Percentiles rank a stretch among this genome's conserved stretches.
These are phyloP conservation scores for Trematomus bernacchii DNA, from an alignment of 2,797 vertebrate genomes.

Conservation along the genomic window DNA sequence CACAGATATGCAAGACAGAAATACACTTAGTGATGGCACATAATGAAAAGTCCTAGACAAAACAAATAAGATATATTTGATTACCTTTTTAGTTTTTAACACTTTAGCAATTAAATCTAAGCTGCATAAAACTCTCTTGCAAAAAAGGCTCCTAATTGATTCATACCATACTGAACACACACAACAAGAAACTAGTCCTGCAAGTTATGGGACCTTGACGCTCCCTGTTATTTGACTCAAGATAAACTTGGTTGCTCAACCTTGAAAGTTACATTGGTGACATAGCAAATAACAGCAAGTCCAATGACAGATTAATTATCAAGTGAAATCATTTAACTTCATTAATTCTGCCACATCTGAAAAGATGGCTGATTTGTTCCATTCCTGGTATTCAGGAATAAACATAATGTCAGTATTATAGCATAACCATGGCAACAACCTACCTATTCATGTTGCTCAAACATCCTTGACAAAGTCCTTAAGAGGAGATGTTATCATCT, in stretches of 20 bases:
- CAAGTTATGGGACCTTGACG: neutral
- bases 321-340: neutral
- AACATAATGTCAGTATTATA: neutral
- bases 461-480: slow-evolving; percentile 1
- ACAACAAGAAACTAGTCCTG: neutral
- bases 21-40: neutral
- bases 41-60: neutral
- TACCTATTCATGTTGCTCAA: neutral
- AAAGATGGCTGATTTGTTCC: neutral
- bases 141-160: neutral
- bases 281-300: neutral
- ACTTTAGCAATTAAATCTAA: slow-evolving; percentile 7
- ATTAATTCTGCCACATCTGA: neutral
- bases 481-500: neutral
- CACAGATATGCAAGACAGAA: neutral
- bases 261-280: neutral
- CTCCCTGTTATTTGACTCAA: neutral
- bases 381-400: neutral
- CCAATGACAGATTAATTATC: slow-evolving; percentile 1
- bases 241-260: neutral
- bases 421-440: slow-evolving; percentile 26
- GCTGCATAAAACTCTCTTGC: neutral
- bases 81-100: slow-evolving; percentile 7
- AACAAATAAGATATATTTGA: neutral
- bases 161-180: neutral